phyloP scores from a whole-genome alignment of 2,113 vertebrate species.

The Parus major region DNA sequence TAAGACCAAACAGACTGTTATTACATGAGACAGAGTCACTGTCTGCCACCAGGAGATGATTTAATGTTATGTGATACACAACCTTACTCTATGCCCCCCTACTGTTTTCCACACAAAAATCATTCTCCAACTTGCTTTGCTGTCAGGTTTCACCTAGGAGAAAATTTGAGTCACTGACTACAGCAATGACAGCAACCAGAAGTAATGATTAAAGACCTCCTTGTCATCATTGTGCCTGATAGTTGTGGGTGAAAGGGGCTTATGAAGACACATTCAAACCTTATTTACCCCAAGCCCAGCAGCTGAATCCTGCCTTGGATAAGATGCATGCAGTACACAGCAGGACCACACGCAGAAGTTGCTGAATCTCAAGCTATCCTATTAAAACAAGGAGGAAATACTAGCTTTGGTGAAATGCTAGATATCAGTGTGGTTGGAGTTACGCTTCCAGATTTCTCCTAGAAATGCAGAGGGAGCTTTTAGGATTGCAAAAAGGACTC shows the following conservation, averaged over 20 bases:
- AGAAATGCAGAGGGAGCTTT: not conserved
- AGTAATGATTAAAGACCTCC: conserved; percentile 34
- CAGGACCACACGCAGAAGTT: not conserved
- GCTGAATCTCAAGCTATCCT: not conserved
- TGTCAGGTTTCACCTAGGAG: conserved; percentile 56
- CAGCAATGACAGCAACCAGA: conserved; percentile 48
- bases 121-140: conserved; percentile 31
- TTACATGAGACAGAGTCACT: conserved; percentile 60
- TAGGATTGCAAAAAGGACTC: not conserved
- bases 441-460: not conserved
- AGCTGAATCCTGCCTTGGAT: not conserved
- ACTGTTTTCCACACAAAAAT: conserved; percentile 55
- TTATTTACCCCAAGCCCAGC: not conserved
- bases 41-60: conserved; percentile 65
- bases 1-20: conserved; percentile 44
- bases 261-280: not conserved
- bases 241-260: not conserved
- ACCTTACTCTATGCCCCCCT: conserved; percentile 46
- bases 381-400: not conserved
- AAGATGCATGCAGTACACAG: not conserved
- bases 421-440: not conserved
- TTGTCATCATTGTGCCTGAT: not conserved
- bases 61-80: conserved; percentile 67
- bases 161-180: conserved; percentile 42
- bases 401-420: not conserved